Evolutionary conservation across 2,888 invertebrate genomes (phyloP).

Genomic region (Drosophila maculinotata): DNA sequence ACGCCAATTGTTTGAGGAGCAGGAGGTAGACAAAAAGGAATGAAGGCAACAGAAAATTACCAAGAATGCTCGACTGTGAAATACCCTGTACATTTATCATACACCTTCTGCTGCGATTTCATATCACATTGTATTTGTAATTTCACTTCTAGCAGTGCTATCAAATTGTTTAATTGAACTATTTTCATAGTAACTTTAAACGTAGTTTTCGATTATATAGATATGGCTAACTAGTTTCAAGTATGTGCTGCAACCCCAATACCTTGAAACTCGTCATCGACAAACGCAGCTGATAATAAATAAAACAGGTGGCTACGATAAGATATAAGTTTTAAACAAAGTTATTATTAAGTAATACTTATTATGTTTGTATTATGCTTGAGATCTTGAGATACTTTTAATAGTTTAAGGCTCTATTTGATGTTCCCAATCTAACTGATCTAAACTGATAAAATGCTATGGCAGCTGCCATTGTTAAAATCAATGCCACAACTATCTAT

Average conservation of each 20-base stretch:
- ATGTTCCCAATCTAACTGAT: neutral
- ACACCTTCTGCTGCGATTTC: no score
- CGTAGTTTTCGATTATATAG: neutral
- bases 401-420: neutral
- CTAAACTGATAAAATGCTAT: neutral
- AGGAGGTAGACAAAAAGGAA: neutral
- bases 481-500: slow-evolving; percentile 51
- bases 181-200: neutral
- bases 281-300: slow-evolving; percentile 29
- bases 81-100: neutral
- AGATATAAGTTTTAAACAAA: slow-evolving; percentile 34
- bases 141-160: no score
- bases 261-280: slow-evolving; percentile 32
- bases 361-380: neutral
- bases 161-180: neutral
- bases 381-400: slow-evolving; percentile 4
- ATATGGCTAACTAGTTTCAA: slow-evolving; percentile 16
- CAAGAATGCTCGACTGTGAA: neutral
- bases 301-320: slow-evolving; percentile 39
- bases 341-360: slow-evolving; percentile 27
- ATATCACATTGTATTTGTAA: no score
- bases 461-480: slow-evolving; percentile 61
- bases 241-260: slow-evolving; percentile 21
- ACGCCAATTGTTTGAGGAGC: slow-evolving; percentile 42
- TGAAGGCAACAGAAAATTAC: slow-evolving; percentile 6